Evolutionary conservation across 2,797 vertebrate genomes (phyloP), one percentile per base, ranked within the genome.

Genomic region (Rhadinocentrus ornatus): DNA sequence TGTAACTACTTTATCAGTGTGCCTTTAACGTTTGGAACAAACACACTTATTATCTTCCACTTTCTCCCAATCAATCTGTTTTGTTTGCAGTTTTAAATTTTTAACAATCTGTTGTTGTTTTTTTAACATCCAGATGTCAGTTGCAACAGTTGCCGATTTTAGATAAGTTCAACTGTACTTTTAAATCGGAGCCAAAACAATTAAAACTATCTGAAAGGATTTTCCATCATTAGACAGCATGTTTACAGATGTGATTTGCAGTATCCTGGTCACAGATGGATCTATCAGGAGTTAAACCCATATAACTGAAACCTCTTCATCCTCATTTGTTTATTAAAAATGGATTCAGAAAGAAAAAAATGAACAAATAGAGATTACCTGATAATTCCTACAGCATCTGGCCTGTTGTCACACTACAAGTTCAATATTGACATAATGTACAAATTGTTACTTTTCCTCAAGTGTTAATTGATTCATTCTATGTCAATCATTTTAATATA

Each of bases 1-100:
- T 84, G 71, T 76, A 84, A 86, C 85, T 37, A 54, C 69, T 76
- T 80, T 83, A 68, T 56, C 60, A 24, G n/a, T 68, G 24, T 79
- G 84, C 75, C 73, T 87, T 77, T 80, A 83, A 71, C 63, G 78
- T 87, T 80, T 71, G 32, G 29, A 50, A 65, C 44, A 50, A 65
- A 50, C 61, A 53, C 62, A 58, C 32, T 67, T 39, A 46, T 77
- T 65, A 78, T 66, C 15, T 44, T 24, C 50, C 16, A 1, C 29
- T 69, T 71, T 69, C 48, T 64, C 6, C 1, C 55, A 53, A 60
- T 81, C 59, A 59, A 70, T 81, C 1, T 2, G 7, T 60, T 63
- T 24, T 50, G 27, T 55, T 60, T 50, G 41, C 39, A 64, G 35
- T 3, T 76, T 67, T 2, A 26, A 62, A 62, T 74, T 63, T 56